These are phyloP conservation scores for Plectrocnemia conspersa DNA, from an alignment of 1,140 invertebrate genomes.

Conservation along the genomic window DNA sequence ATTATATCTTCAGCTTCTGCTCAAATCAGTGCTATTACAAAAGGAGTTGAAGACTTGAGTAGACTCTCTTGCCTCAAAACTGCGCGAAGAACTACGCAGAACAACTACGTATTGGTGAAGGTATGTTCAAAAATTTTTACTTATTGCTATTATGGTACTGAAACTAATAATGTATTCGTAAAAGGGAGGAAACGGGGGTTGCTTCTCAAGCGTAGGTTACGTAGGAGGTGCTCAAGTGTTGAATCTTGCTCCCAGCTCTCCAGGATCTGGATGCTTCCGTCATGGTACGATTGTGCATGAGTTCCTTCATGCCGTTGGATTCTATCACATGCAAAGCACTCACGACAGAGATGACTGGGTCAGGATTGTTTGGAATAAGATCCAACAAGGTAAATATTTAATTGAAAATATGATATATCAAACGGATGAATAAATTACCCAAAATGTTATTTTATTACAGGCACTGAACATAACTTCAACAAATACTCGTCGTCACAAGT, in stretches of 20 bases:
- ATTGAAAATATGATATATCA: background rate
- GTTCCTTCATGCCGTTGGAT: constrained; percentile 63
- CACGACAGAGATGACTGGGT: constrained; percentile 66
- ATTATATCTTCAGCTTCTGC: background rate
- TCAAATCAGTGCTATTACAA: constrained; percentile 6
- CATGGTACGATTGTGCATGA: constrained; percentile 61
- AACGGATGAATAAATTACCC: background rate
- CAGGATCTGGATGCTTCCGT: constrained; percentile 50
- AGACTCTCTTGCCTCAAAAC: background rate
- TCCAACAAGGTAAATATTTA: constrained; percentile 46
- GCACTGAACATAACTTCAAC: background rate
- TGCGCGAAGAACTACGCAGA: constrained; percentile 3
- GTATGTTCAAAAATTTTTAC: no score
- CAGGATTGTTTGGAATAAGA: constrained; percentile 62
- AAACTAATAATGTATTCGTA: no score
- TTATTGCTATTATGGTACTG: no score
- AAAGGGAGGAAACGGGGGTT: constrained; percentile 49
- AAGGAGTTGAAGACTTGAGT: background rate
- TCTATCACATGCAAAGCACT: constrained; percentile 68
- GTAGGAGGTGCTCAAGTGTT: constrained; percentile 48
- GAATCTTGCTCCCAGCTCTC: constrained; percentile 47
- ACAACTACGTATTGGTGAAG: background rate
- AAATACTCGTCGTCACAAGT: constrained; percentile 47
- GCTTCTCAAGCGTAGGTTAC: constrained; percentile 52
- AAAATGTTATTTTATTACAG: background rate